Evolutionary conservation across 2,797 vertebrate species (phyloP).

Genomic region (Craterocephalus amniculus): DNA sequence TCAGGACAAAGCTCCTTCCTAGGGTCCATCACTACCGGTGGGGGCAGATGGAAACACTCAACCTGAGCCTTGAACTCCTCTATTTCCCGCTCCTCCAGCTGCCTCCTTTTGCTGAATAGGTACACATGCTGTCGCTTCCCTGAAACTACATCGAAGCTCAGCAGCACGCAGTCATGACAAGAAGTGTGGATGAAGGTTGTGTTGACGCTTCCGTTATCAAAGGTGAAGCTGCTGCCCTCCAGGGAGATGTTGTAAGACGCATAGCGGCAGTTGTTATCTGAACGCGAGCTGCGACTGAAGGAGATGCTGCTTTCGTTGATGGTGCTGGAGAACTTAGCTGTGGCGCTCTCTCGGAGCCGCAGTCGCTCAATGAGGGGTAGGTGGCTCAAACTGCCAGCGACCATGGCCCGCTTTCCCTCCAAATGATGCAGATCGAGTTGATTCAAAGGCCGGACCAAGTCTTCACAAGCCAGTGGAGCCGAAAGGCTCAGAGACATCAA

Average conservation of each 20-base stretch:
- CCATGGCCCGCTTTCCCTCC: constrained; percentile 39
- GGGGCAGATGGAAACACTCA: constrained; percentile 38
- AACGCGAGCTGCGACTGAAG: constrained; percentile 17
- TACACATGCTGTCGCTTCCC: constrained; percentile 22
- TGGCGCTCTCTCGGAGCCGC: constrained; percentile 27
- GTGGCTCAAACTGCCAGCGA: constrained; percentile 41
- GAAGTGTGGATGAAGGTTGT: constrained; percentile 23
- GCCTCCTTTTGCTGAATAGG: constrained; percentile 41
- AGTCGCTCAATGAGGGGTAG: constrained; percentile 6
- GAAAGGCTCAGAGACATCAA: constrained; percentile 30
- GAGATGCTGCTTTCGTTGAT: neutral
- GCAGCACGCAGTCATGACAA: constrained; percentile 26
- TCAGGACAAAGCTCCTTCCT: constrained; percentile 22
- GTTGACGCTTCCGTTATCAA: neutral
- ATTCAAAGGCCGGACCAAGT: constrained; percentile 29
- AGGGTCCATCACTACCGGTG: constrained; percentile 37
- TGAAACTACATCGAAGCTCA: constrained; percentile 8
- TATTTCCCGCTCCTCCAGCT: constrained; percentile 26
- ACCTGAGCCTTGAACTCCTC: constrained; percentile 42
- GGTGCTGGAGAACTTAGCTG: constrained; percentile 9
- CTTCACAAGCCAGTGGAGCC: constrained; percentile 42
- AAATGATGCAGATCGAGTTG: constrained; percentile 15
- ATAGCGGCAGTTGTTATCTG: neutral
- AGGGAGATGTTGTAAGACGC: constrained; percentile 17
- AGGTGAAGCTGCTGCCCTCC: constrained; percentile 25